These are phyloP conservation scores for Dicranocentrus wangi DNA, from an alignment of 2,888 invertebrate species.

Conservation along the genomic window DNA sequence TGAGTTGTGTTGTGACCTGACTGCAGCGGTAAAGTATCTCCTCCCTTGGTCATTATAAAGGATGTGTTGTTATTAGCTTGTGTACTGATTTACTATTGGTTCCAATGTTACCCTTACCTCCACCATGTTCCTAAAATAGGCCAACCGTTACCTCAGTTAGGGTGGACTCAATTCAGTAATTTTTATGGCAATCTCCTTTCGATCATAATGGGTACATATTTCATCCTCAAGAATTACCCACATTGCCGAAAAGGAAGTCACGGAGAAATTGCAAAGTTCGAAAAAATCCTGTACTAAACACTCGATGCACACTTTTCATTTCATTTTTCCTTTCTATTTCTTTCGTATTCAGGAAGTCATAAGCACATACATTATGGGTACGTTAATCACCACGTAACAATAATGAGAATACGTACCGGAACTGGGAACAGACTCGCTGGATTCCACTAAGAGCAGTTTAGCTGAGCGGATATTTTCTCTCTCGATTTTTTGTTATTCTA, in stretches of 20 bases:
- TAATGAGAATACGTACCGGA: constrained; percentile 27
- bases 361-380: constrained; percentile 15
- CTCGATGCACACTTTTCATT: background rate
- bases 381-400: constrained; percentile 24
- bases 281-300: constrained; percentile 1
- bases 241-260: constrained; percentile 43
- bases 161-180: constrained; percentile 28
- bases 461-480: background rate
- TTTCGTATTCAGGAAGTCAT: constrained; percentile 54
- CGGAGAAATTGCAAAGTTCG: constrained; percentile 41
- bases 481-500: constrained; percentile 7
- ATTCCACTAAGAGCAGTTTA: background rate
- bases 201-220: constrained; percentile 55
- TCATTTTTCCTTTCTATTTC: too few relatives aligned
- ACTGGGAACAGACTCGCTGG: constrained; percentile 4
- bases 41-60: background rate
- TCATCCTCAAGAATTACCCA: constrained; percentile 41
- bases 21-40: background rate
- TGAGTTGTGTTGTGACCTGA: too few relatives aligned
- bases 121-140: background rate
- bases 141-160: background rate
- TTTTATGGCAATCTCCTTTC: constrained; percentile 49
- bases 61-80: background rate
- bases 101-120: too few relatives aligned
- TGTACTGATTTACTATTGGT: background rate